Percentiles rank a stretch among this genome's conserved stretches.
Evolutionary conservation across 2,797 vertebrate genomes (phyloP).

Genomic region (Ibycter americanus): DNA sequence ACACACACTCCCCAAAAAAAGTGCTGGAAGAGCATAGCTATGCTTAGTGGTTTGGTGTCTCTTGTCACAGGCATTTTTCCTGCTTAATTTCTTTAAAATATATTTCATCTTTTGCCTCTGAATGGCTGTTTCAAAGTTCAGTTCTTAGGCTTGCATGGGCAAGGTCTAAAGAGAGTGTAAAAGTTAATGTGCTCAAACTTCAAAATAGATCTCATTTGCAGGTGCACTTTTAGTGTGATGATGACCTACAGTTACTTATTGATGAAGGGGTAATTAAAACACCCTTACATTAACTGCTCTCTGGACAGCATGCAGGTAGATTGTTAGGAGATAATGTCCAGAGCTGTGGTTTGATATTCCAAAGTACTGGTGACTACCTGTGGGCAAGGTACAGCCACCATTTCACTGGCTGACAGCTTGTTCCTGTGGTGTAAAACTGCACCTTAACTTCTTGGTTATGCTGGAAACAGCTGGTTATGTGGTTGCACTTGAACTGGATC

Average conservation of each 20-base stretch:
- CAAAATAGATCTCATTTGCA: not conserved
- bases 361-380: not conserved
- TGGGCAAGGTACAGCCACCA: not conserved
- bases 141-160: not conserved
- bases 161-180: not conserved
- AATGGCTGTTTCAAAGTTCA: not conserved
- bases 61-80: not conserved
- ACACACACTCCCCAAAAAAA: fast-evolving
- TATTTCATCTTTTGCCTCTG: not conserved
- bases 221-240: not conserved
- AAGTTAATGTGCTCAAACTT: not conserved
- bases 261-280: not conserved
- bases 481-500: not conserved
- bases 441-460: not conserved
- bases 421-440: not conserved
- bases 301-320: not conserved
- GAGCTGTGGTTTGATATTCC: not conserved
- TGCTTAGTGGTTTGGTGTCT: not conserved
- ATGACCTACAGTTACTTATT: not conserved
- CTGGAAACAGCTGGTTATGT: not conserved
- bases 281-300: not conserved
- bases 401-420: not conserved
- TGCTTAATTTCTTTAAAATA: not conserved
- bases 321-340: not conserved
- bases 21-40: not conserved